Evolutionary conservation across 2,888 invertebrate genomes (phyloP).

Genomic region (Orthosia incerta): DNA sequence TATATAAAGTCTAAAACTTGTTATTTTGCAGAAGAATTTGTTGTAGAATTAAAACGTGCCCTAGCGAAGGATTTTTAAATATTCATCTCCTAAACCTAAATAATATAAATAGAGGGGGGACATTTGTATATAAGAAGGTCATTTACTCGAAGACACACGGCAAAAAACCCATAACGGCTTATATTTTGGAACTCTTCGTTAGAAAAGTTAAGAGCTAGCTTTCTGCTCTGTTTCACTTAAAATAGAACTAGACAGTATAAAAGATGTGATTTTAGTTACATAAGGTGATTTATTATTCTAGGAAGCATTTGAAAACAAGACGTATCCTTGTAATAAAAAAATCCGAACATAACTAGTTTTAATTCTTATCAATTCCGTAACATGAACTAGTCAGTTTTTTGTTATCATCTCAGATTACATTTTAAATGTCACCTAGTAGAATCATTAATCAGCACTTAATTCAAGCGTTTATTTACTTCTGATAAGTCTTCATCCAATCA

Average conservation of each 20-base stretch:
- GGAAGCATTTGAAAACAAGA: not conserved
- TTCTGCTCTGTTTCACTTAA: not conserved
- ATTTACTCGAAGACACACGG: too few relatives aligned
- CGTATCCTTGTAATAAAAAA: not conserved
- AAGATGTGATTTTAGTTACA: not conserved
- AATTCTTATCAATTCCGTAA: not conserved
- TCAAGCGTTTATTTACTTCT: not conserved
- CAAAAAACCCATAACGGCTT: not conserved
- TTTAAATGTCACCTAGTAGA: slow-evolving; percentile 4
- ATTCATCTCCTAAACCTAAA: too few relatives aligned
- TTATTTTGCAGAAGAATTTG: too few relatives aligned
- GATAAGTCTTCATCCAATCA: not conserved
- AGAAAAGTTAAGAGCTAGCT: not conserved
- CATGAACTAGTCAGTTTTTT: not conserved
- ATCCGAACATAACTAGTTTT: not conserved
- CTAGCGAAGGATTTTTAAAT: too few relatives aligned
- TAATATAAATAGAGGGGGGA: too few relatives aligned
- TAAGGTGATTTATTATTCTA: not conserved
- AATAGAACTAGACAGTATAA: not conserved
- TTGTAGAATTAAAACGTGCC: too few relatives aligned
- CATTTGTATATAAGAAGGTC: too few relatives aligned
- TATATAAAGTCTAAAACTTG: too few relatives aligned
- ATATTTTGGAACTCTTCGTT: not conserved
- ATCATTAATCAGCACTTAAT: slow-evolving; percentile 18
- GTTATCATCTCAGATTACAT: slow-evolving; percentile 16